Evolutionary conservation across 1,140 invertebrate species (phyloP).

Genomic region (Parasteatoda tepidariorum): DNA sequence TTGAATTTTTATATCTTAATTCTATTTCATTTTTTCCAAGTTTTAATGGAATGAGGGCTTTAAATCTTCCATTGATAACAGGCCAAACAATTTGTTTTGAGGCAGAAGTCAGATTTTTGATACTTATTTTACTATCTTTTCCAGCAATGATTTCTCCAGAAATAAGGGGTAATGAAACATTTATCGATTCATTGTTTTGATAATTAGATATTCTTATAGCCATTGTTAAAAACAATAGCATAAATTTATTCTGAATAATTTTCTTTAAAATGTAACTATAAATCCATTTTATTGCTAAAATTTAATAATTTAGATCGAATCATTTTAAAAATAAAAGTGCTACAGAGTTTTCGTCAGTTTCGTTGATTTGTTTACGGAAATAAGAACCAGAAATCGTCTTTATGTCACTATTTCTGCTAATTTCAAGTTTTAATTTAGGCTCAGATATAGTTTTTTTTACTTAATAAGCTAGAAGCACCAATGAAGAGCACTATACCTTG

Average conservation of each 20-base stretch:
- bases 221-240: background rate
- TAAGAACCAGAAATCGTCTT: no score
- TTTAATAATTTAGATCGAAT: no score
- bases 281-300: no score
- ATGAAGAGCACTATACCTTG: no score
- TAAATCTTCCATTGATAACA: slow-evolving; percentile 45
- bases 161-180: slow-evolving; percentile 34
- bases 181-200: slow-evolving; percentile 13
- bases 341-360: no score
- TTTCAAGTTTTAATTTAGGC: no score
- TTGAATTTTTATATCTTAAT: slow-evolving; percentile 13
- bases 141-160: slow-evolving; percentile 18
- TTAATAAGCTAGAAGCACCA: no score
- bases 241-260: background rate
- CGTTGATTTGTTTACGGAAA: no score
- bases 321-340: no score
- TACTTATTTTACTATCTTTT: slow-evolving; percentile 12
- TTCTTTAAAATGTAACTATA: background rate
- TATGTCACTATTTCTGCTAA: no score
- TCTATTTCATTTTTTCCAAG: slow-evolving; percentile 41
- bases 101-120: slow-evolving; percentile 8
- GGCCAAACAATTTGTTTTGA: slow-evolving; percentile 12
- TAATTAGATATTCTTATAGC: slow-evolving; percentile 34
- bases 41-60: slow-evolving; percentile 27
- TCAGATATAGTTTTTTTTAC: no score